A percentile compares a stretch with the other conserved stretches of the same genome.
Conservation (phyloP, 2,797 vertebrate species). For the Amblyraja radiata region DNA sequence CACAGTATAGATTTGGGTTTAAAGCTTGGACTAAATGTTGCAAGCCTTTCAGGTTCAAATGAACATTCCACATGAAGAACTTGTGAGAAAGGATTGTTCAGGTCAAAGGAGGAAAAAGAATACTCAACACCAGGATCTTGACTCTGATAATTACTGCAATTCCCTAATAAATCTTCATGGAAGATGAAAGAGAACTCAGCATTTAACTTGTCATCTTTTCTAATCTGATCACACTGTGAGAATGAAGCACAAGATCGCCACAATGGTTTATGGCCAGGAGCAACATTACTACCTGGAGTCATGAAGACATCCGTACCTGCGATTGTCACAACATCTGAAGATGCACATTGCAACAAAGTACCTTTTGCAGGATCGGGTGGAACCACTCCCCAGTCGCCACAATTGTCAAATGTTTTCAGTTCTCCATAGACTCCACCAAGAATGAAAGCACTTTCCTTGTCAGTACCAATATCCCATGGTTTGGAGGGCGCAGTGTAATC, state of each 20-base stretch:
- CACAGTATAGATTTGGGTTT: constrained; percentile 96
- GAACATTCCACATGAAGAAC: constrained; percentile 98
- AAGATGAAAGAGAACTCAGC: constrained; percentile 98
- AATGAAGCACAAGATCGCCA: constrained; percentile 91
- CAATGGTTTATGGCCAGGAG: constrained; percentile 84
- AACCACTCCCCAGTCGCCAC: constrained; percentile 86
- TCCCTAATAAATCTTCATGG: constrained; percentile 97
- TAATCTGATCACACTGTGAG: constrained; percentile 78
- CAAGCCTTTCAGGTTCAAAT: constrained; percentile 93
- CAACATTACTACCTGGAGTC: constrained; percentile 86
- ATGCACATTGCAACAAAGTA: constrained; percentile 78
- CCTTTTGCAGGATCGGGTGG: constrained; percentile 70
- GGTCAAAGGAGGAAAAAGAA: constrained; percentile 89
- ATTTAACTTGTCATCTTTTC: constrained; percentile 76
- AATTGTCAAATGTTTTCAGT: constrained; percentile 77
- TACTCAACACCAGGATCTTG: constrained; percentile 89
- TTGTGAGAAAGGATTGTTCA: constrained; percentile 95
- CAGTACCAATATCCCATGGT: constrained; percentile 80
- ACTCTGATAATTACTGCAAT: constrained; percentile 79
- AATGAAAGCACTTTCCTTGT: constrained; percentile 85
- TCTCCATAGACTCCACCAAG: constrained; percentile 96
- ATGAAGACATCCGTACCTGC: constrained; percentile 91
- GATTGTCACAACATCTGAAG: constrained; percentile 88
- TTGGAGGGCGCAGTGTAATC: constrained; percentile 93
- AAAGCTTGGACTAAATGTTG: constrained; percentile 89